Conservation (phyloP, 2,113 vertebrate genomes). For the Burhinus oedicnemus region DNA sequence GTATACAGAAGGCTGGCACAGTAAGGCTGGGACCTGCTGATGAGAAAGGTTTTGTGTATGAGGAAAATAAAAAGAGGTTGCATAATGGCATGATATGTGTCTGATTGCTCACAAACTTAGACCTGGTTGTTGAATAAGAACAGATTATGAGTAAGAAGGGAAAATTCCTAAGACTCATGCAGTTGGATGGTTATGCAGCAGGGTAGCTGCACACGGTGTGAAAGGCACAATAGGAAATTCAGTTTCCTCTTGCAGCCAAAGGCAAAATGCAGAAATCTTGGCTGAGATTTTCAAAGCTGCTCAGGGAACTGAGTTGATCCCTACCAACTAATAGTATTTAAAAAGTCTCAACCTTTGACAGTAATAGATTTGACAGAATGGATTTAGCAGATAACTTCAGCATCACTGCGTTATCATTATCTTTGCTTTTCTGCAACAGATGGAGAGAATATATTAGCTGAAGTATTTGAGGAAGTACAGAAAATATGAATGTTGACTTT, state of each 20-base stretch:
- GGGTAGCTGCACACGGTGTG: neutral
- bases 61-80: neutral
- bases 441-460: conserved; percentile 56
- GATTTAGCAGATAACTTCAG: neutral
- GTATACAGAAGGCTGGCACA: neutral
- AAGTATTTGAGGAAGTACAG: conserved; percentile 58
- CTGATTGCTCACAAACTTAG: neutral
- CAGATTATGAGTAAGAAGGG: neutral
- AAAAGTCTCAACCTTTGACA: neutral
- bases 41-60: neutral
- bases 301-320: neutral
- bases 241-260: neutral
- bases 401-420: neutral
- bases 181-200: neutral
- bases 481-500: conserved; percentile 57
- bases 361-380: neutral
- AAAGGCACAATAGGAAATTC: neutral
- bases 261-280: neutral
- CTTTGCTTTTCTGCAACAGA: conserved; percentile 39
- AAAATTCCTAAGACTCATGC: neutral
- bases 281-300: neutral
- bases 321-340: neutral
- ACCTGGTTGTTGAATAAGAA: neutral
- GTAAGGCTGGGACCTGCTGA: neutral
- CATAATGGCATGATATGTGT: neutral